Evolutionary conservation across 2,113 vertebrate genomes (phyloP).

Genomic region (Numenius arquata): DNA sequence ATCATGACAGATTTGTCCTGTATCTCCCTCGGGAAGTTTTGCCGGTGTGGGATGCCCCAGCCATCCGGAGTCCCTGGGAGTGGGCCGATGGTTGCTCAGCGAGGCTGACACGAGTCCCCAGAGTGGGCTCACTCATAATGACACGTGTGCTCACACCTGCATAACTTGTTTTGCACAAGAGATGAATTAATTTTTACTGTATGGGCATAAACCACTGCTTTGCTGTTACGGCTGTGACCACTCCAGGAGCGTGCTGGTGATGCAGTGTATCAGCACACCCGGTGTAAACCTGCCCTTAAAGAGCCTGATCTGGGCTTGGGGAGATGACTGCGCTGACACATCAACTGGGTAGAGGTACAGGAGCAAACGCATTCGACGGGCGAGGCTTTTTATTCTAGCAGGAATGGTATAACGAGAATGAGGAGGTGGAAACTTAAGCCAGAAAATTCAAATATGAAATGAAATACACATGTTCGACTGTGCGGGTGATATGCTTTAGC

Average conservation of each 20-base stretch:
- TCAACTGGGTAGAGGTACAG: neutral
- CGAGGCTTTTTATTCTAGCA: slow-evolving; percentile 5
- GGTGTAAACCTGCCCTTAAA: neutral
- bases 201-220: neutral
- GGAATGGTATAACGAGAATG: neutral
- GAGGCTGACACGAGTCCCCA: neutral
- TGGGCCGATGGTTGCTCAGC: too few relatives aligned
- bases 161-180: neutral
- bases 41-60: neutral
- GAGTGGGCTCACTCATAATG: neutral
- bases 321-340: neutral
- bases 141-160: neutral
- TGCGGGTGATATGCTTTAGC: slow-evolving; percentile 37
- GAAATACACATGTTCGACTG: slow-evolving; percentile 47
- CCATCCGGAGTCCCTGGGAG: neutral
- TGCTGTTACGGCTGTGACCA: neutral
- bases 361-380: neutral
- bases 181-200: neutral
- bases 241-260: neutral
- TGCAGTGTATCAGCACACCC: neutral
- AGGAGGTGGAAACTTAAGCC: slow-evolving; percentile 18
- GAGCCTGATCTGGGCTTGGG: neutral
- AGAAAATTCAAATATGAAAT: slow-evolving; percentile 52
- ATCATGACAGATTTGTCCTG: neutral
- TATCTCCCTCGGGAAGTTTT: neutral